phyloP scores from a whole-genome alignment of 2,888 invertebrate species.

The Theretra japonica region DNA sequence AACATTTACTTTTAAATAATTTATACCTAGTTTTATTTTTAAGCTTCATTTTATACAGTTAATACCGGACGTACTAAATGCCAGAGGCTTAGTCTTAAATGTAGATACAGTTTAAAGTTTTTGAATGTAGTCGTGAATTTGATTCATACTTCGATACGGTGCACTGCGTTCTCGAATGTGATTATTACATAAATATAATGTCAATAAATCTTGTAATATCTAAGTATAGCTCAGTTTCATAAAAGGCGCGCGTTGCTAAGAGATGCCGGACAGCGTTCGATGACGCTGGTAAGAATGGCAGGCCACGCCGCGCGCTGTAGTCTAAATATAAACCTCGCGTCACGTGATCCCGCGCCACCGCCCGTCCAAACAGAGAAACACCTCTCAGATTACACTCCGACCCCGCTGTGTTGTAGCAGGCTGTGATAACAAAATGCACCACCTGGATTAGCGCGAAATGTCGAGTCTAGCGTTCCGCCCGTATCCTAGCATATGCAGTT shows the following conservation, averaged over 20 bases:
- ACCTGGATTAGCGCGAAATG: conserved; percentile 36
- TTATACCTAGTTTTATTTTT: neutral
- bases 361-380: conserved; percentile 84
- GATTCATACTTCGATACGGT: neutral
- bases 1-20: neutral
- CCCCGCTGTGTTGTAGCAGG: conserved; percentile 51
- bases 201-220: conserved; percentile 60
- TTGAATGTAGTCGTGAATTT: neutral
- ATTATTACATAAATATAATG: conserved; percentile 51
- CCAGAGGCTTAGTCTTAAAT: neutral
- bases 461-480: conserved; percentile 42
- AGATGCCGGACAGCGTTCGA: conserved; percentile 51
- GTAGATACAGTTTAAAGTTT: neutral
- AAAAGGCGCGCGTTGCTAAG: conserved; percentile 78
- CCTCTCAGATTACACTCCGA: conserved; percentile 80
- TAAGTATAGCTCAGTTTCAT: conserved; percentile 79
- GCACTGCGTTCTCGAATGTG: conserved; percentile 33
- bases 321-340: conserved; percentile 77
- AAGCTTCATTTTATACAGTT: too few species aligned
- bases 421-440: conserved; percentile 39
- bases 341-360: conserved; percentile 76
- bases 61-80: too few species aligned
- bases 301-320: conserved; percentile 71
- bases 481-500: conserved; percentile 43
- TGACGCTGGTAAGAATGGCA: conserved; percentile 66